These are phyloP conservation scores for Mirounga angustirostris DNA, from an alignment of 2,113 vertebrate species.

Conservation along the genomic window DNA sequence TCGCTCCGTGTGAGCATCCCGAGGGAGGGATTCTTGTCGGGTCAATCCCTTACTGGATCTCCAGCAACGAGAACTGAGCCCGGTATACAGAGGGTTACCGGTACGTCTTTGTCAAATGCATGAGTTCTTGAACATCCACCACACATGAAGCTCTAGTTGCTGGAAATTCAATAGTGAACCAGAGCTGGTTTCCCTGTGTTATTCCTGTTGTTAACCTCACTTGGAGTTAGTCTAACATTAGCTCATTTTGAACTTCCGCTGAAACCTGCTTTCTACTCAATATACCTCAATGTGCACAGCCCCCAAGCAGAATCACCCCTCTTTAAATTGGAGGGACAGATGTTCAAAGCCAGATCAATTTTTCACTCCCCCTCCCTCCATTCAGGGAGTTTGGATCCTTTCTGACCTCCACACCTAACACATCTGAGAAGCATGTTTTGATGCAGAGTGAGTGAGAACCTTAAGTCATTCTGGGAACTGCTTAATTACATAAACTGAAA, in stretches of 20 bases:
- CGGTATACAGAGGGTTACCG: background rate
- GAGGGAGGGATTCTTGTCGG: background rate
- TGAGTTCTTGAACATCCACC: background rate
- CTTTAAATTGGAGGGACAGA: background rate
- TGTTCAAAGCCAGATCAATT: background rate
- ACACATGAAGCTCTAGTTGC: background rate
- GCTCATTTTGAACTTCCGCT: background rate
- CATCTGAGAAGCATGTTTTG: conserved; percentile 83
- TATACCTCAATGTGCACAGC: background rate
- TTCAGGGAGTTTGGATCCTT: conserved; percentile 14
- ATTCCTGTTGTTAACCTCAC: background rate
- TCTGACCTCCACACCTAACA: conserved; percentile 70
- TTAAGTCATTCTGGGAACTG: conserved; percentile 83
- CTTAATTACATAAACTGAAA: conserved; percentile 87
- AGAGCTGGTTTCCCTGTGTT: background rate
- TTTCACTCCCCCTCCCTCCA: background rate
- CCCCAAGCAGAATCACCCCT: background rate
- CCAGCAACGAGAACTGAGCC: background rate
- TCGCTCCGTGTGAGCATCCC: background rate
- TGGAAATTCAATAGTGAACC: background rate
- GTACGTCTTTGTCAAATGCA: background rate
- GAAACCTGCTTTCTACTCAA: background rate
- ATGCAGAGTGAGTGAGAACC: conserved; percentile 71
- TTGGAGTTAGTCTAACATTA: background rate
- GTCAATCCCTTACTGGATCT: background rate